Conservation (phyloP, 2,888 invertebrate genomes). For the Tipula unca region DNA sequence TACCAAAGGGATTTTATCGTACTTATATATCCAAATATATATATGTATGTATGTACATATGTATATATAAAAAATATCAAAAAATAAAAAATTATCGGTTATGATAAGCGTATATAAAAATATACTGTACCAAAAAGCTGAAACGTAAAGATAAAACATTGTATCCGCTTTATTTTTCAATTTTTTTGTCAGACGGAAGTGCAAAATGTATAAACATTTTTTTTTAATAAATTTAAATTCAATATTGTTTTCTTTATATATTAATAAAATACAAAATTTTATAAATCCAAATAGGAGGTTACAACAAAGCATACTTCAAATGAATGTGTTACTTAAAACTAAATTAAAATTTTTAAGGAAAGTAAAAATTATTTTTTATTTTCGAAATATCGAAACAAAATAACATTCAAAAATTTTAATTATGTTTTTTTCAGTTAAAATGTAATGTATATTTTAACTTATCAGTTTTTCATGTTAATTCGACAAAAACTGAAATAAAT, state of each 20-base stretch:
- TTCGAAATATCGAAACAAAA: too few relatives aligned
- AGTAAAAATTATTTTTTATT: neutral
- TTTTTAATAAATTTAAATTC: neutral
- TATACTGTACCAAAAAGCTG: neutral
- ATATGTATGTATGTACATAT: neutral
- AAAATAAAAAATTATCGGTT: neutral
- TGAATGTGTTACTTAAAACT: neutral
- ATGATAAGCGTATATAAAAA: neutral
- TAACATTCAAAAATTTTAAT: neutral
- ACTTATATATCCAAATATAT: neutral
- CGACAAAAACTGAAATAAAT: too few relatives aligned
- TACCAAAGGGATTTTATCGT: conserved; percentile 8
- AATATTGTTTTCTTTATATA: neutral
- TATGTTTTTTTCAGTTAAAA: neutral
- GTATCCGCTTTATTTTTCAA: neutral
- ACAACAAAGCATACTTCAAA: neutral
- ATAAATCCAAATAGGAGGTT: neutral
- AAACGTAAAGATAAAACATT: neutral
- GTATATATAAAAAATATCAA: neutral
- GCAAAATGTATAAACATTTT: neutral
- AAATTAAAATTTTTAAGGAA: neutral
- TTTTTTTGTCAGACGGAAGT: neutral
- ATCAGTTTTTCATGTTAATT: neutral
- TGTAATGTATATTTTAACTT: neutral
- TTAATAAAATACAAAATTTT: neutral